Evolutionary conservation across 2,113 vertebrate genomes (phyloP).

Genomic region (Romanogobio albipinnatus): DNA sequence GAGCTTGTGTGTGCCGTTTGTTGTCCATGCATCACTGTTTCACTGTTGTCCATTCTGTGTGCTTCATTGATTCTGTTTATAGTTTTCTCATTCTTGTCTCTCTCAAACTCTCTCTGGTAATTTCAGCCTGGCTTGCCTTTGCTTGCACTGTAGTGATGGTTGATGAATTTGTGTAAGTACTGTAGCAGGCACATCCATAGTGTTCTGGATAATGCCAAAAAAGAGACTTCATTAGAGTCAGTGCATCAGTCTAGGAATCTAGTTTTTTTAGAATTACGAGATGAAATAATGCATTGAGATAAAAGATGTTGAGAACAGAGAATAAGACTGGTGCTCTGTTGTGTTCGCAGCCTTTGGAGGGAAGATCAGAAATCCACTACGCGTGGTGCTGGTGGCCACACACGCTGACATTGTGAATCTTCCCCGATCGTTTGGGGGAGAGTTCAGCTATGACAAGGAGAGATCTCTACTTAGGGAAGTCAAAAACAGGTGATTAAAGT

Average conservation of each 20-base stretch:
- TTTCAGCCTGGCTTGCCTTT: conserved; percentile 71
- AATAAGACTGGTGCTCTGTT: not conserved
- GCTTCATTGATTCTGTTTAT: conserved; percentile 42
- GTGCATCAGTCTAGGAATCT: not conserved
- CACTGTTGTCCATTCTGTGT: conserved; percentile 14
- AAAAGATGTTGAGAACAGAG: not conserved
- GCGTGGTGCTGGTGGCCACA: conserved; percentile 89
- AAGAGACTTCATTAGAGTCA: conserved; percentile 21
- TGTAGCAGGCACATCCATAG: conserved; percentile 68
- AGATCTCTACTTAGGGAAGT: conserved; percentile 86
- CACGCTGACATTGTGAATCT: conserved; percentile 94
- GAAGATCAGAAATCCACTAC: conserved; percentile 85
- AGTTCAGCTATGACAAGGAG: conserved; percentile 94
- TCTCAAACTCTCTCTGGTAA: conserved; percentile 65
- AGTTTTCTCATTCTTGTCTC: conserved; percentile 56
- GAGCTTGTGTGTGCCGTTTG: not conserved
- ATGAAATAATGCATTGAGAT: not conserved
- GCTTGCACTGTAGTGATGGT: conserved; percentile 64
- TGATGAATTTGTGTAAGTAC: conserved; percentile 67
- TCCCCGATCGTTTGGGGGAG: conserved; percentile 87
- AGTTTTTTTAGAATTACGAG: not conserved
- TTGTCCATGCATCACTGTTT: not conserved
- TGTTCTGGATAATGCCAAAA: conserved; percentile 27
- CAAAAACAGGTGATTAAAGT: conserved; percentile 82
- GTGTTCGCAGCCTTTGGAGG: conserved; percentile 85